Evolutionary conservation across 1,140 invertebrate species (phyloP).

Genomic region (Metopolophium dirhodum): DNA sequence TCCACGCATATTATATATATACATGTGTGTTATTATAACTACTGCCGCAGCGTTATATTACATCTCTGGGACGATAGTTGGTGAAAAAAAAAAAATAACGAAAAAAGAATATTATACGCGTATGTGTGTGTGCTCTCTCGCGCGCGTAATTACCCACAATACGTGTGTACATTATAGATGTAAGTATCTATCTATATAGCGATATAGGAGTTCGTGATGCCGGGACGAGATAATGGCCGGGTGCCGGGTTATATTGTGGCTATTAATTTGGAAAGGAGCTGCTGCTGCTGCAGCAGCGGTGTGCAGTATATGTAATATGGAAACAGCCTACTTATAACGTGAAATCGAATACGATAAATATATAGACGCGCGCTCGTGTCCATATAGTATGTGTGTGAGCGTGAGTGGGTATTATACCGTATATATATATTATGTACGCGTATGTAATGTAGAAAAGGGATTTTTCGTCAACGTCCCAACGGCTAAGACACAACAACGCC

Average conservation of each 20-base stretch:
- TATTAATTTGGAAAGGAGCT: constrained; percentile 53
- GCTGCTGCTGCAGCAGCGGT: background rate
- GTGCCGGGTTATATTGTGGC: background rate
- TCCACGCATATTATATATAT: background rate
- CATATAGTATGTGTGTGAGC: too few relatives aligned
- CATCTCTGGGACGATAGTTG: background rate
- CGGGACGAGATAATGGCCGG: constrained; percentile 36
- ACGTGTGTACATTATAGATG: background rate
- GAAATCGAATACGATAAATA: constrained; percentile 32
- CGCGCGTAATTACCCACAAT: background rate
- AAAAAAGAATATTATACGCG: background rate
- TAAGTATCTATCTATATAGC: background rate
- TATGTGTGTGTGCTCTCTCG: too few relatives aligned
- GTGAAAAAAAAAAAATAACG: background rate
- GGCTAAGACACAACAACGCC: background rate
- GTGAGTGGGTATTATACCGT: background rate
- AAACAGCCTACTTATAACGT: constrained; percentile 35
- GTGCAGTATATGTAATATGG: background rate
- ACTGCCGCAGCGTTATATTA: background rate
- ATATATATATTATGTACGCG: too few relatives aligned
- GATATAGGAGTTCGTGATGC: constrained; percentile 39
- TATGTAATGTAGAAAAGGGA: background rate
- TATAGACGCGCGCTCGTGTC: background rate
- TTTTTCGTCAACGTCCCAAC: background rate
- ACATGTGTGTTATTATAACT: background rate